A percentile compares a stretch with the other conserved stretches of the same genome.
These are phyloP conservation scores for Gymnopithys bicolor DNA, from an alignment of 2,797 vertebrate species.

Conservation along the genomic window DNA sequence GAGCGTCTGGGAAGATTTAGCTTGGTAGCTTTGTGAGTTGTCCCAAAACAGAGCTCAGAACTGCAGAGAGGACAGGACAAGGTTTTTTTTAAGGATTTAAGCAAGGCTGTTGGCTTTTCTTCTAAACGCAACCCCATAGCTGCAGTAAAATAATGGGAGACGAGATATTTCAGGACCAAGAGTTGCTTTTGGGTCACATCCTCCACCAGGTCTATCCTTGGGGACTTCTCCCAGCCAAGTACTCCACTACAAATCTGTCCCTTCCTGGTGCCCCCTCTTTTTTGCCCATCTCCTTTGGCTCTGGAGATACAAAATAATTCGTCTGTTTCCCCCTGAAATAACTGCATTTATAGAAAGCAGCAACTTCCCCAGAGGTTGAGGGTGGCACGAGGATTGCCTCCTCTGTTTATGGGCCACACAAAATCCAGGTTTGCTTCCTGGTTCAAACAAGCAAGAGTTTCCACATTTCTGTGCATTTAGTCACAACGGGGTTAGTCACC, in stretches of 20 bases:
- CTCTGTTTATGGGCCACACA: neutral
- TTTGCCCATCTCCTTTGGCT: neutral
- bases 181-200: neutral
- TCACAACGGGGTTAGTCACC: fast-evolving
- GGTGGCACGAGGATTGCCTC: fast-evolving
- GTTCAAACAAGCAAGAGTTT: neutral
- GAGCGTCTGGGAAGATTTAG: neutral
- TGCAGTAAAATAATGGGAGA: neutral
- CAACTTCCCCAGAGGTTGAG: neutral
- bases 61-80: neutral
- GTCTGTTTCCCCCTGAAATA: fast-evolving
- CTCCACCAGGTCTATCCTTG: neutral
- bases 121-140: neutral
- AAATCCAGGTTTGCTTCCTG: neutral
- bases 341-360: neutral
- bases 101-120: neutral
- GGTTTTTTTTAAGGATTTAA: neutral
- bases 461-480: neutral
- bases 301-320: neutral
- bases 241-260: neutral
- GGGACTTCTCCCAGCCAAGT: neutral
- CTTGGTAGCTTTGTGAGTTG: neutral
- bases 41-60: neutral
- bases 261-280: neutral
- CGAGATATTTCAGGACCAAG: neutral